Evolutionary conservation across 1,140 invertebrate species (phyloP).

Genomic region (Dendrolimus punctatus): DNA sequence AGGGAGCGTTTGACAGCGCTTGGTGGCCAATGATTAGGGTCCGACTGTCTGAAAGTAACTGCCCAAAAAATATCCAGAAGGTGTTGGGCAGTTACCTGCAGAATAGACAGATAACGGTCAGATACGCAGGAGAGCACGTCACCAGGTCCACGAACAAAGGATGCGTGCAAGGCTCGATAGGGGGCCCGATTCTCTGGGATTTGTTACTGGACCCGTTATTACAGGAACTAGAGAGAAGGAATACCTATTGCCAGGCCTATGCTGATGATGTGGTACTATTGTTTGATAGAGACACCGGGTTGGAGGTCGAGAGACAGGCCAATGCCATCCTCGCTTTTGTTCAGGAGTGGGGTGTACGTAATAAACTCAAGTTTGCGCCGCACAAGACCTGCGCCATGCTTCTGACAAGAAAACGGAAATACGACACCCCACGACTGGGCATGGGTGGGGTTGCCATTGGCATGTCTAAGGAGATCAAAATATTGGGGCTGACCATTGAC

Average conservation of each 20-base stretch:
- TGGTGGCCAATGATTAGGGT: too few species aligned
- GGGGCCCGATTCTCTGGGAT: constrained; percentile 7
- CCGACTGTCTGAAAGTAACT: too few species aligned
- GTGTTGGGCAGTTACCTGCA: too few species aligned
- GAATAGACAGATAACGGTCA: neutral
- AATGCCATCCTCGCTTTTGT: neutral
- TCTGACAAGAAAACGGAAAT: too few species aligned
- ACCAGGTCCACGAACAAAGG: too few species aligned
- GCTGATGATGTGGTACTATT: constrained; percentile 8
- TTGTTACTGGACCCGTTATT: constrained; percentile 7
- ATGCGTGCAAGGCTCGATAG: constrained; percentile 1
- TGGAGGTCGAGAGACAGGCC: constrained; percentile 1
- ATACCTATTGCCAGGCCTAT: constrained; percentile 2
- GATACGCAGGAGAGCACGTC: too few species aligned
- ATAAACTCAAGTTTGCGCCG: too few species aligned
- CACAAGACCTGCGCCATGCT: too few species aligned
- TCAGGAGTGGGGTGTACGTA: constrained; percentile 4
- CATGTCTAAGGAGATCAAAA: constrained; percentile 6
- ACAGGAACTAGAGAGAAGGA: neutral
- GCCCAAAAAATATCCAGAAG: too few species aligned
- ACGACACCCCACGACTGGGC: too few species aligned
- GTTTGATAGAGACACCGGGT: neutral
- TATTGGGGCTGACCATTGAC: constrained; percentile 11
- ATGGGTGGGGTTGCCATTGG: too few species aligned
- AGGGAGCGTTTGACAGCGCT: neutral